Evolutionary conservation across 2,113 vertebrate genomes (phyloP), one percentile per base, ranked within the genome.

Genomic region (Eleginops maclovinus): DNA sequence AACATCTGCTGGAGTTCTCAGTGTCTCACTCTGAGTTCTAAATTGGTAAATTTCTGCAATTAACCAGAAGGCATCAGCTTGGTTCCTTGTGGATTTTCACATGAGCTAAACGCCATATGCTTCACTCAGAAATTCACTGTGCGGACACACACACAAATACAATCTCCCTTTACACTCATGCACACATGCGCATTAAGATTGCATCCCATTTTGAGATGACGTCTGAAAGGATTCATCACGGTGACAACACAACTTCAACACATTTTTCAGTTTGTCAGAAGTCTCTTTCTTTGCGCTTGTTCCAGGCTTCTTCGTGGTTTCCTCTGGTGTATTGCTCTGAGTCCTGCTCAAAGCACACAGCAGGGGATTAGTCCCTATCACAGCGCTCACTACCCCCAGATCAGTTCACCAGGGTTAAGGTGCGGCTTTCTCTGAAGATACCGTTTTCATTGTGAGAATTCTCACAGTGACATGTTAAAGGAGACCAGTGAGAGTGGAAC

Each of bases 391-490:
- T 84, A 88, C 84, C 78, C 83, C 68, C 60, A 79, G 83, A 93
- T 94, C 89, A 93, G 85, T 90, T 90, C 84, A 85, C 74, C 66
- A 54, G 90, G 92, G 90, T 92, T 92, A 91, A 90, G 87, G 91
- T 89, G 91, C 86, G 88, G 87, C 89, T 86, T 84, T 85, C 80
- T 86, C 84, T 89, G 79, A 81, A 89, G 87, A 92, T 83, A 83
- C 70, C 19, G 8, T 80, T 88, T 88, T 80, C 85, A 87, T 87
- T 89, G 71, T 80, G 65, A 82, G 75, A 72, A 90, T 72, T 83
- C 77, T 75, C 77, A 80, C 75, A 51, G 77, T 76, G 75, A 82
- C 60, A 67, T 64, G 71, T 86, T 88, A 85, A 88, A 89, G 81
- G 55, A 79, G 83, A 79, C 88, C 67, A 87, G 86, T 75, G 68